Evolutionary conservation across 2,113 vertebrate genomes (phyloP), one percentile per base, ranked within the genome.

Genomic region (Nymphicus hollandicus): DNA sequence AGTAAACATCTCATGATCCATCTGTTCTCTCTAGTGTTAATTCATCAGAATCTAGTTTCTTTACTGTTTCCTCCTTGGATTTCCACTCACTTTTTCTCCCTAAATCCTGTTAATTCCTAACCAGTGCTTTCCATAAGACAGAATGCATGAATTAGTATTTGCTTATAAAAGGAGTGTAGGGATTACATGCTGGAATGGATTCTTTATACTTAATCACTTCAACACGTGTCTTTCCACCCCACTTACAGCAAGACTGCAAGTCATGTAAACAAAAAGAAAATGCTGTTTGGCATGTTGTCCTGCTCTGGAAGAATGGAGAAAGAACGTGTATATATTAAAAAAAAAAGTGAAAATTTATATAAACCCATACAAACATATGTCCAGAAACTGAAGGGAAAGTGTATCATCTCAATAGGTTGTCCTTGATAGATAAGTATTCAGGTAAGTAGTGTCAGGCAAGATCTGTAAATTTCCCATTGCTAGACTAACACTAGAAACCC

Each of bases 121-220:
- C 63, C 63, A 77, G 10, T 47, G 35, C 41, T 91, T 95, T 95
- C 74, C 85, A 25, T 78, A 74, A 93, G 64, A 61, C 46, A 66
- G 71, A 80, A 80, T 0, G 0, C 74, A 77, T 49, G 55, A 90
- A 53, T 77, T 88, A 39, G 15, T 82, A 49, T 85, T 91, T 89
- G 66, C 82, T 95, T 94, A 77, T 69, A 72, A 89, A 89, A 95
- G 25, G 53, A 73, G 19, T 3, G 2, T 37, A 80, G 53, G 63
- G 50, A 91, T 94, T 96, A 80, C 47, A 43, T 79, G 81, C 81
- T 96, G 74, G 89, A 88, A 85, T 64, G 89, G 46, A 70, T 80
- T 63, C 79, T 73, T 89, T 80, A 65, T 53, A 80, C 58, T 70
- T 72, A 92, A 92, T 95, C 81, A 79, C 71, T 92, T 92, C 84